A percentile compares a stretch with the other conserved stretches of the same genome.
Evolutionary conservation across 2,113 vertebrate species (phyloP).

Genomic region (Acinonyx jubatus): DNA sequence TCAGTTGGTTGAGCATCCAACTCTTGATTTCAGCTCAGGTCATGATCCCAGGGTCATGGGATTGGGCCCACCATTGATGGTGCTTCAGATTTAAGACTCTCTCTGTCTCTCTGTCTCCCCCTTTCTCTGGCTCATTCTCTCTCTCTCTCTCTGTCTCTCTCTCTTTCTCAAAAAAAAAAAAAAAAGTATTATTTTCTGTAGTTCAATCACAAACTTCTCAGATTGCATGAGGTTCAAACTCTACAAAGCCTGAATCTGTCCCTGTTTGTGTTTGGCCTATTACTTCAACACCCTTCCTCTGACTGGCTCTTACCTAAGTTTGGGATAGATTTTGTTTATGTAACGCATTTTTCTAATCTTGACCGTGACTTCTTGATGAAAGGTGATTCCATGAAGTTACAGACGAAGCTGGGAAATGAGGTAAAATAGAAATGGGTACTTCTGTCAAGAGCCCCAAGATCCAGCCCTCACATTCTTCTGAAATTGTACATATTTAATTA

Average conservation of each 20-base stretch:
- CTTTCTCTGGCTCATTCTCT: too few species aligned
- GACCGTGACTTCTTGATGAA: not conserved
- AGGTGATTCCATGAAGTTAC: not conserved
- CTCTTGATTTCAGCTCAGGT: too few species aligned
- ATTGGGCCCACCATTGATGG: too few species aligned
- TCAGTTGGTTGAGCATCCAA: too few species aligned
- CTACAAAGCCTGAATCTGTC: not conserved
- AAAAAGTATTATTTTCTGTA: not conserved
- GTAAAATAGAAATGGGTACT: not conserved
- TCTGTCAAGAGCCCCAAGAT: not conserved
- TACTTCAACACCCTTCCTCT: not conserved
- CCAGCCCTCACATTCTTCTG: not conserved
- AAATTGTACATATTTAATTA: not conserved
- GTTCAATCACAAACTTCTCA: accelerated
- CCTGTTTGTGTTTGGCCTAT: not conserved
- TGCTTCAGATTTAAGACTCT: too few species aligned
- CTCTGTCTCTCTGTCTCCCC: too few species aligned
- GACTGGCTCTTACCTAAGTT: not conserved
- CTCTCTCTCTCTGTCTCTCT: too few species aligned
- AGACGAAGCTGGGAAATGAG: not conserved
- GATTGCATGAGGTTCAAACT: not conserved
- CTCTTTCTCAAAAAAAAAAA: too few species aligned
- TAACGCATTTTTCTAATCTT: not conserved
- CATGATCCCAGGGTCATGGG: too few species aligned
- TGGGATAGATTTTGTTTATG: not conserved